These are phyloP conservation scores for Rhynchomys soricoides DNA, from an alignment of 2,113 vertebrate genomes.

Conservation along the genomic window DNA sequence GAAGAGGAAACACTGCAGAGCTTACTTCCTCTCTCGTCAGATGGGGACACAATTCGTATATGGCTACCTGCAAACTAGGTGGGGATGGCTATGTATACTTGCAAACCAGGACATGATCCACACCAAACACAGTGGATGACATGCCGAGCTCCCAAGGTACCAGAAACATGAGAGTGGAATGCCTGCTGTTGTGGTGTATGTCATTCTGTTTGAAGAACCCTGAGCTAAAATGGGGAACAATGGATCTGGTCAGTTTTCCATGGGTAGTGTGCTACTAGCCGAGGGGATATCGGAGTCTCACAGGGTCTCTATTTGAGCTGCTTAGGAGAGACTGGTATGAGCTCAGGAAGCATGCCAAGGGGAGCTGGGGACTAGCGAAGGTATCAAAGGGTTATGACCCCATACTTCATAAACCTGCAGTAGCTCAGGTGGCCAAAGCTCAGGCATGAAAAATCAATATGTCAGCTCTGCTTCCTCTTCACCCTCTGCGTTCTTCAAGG, in stretches of 20 bases:
- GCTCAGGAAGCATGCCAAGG: background rate
- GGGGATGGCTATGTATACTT: no score
- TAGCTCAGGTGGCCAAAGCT: background rate
- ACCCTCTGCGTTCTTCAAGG: slow-evolving; percentile 15
- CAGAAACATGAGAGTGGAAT: background rate
- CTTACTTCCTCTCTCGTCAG: background rate
- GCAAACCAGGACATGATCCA: background rate
- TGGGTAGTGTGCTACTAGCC: background rate
- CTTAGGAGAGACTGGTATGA: background rate
- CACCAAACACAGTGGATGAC: background rate
- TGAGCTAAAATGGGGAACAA: background rate
- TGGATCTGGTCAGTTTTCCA: background rate
- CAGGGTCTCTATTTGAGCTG: background rate
- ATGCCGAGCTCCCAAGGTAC: background rate
- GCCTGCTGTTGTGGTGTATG: background rate
- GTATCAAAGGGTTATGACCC: background rate
- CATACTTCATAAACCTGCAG: background rate
- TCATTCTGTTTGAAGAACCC: background rate
- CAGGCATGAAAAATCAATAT: background rate
- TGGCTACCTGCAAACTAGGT: no score
- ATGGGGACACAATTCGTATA: background rate
- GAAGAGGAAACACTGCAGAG: background rate
- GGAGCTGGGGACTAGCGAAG: background rate
- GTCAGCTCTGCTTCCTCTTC: background rate
- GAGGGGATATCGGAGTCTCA: background rate